A percentile compares a stretch with the other conserved stretches of the same genome.
Evolutionary conservation across 2,797 vertebrate species (phyloP).

Genomic region (Sebastes melanostomus): DNA sequence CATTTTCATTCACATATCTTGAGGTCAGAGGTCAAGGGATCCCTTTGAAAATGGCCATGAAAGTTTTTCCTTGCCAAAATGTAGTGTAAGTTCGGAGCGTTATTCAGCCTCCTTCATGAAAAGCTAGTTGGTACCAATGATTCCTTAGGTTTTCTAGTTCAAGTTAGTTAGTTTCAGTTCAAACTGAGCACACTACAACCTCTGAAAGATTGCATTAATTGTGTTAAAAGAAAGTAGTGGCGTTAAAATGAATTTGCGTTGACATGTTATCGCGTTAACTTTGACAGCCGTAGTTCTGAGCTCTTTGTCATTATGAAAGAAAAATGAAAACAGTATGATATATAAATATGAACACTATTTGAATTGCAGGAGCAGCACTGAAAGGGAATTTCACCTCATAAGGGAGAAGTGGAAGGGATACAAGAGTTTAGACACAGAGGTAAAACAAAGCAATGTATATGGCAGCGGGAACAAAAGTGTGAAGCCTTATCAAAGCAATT

Average conservation of each 20-base stretch:
- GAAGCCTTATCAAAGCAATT: constrained; percentile 40
- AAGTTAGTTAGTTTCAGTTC: too few species aligned
- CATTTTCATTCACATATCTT: too few species aligned
- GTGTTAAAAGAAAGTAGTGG: too few species aligned
- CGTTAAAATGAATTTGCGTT: too few species aligned
- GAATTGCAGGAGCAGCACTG: neutral
- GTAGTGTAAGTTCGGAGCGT: fast-evolving
- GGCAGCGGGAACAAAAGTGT: neutral
- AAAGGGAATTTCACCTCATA: neutral
- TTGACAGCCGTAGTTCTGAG: neutral
- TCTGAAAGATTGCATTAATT: too few species aligned
- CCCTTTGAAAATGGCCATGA: too few species aligned
- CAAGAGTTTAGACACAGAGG: neutral
- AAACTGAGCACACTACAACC: too few species aligned
- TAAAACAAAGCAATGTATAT: neutral
- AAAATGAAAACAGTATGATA: neutral
- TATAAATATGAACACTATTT: neutral
- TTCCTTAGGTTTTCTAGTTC: too few species aligned
- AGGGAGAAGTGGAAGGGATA: neutral
- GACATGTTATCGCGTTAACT: too few species aligned
- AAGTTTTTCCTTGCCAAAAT: fast-evolving
- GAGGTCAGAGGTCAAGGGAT: too few species aligned
- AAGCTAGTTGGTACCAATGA: too few species aligned
- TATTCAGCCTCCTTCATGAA: fast-evolving
- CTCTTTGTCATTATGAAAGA: neutral